Base-by-base conservation (phyloP, 1,140 invertebrate species). In the Procambarus virginalis region DNA sequence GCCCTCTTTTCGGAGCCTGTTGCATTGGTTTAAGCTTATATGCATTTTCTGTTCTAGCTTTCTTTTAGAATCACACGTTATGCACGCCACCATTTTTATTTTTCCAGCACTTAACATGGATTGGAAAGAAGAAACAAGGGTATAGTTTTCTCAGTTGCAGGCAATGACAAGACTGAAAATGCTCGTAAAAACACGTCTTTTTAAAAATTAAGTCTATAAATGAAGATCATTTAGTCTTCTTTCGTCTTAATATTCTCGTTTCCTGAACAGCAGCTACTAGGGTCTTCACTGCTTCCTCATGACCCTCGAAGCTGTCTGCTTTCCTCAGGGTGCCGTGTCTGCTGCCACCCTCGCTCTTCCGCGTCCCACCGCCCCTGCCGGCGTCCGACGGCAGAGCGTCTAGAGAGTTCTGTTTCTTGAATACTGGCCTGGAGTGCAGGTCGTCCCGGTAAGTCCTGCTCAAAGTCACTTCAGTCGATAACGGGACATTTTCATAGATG, bases 201-300 rank as follows among this genome's bases (percentile, higher is more conserved):
- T 73, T 55, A 34, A 48, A 84, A 75, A 22, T 64, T 75, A 84
- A 34, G 48, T 84, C 70, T 84, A 73, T 73, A 75, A 84, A 14
- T 68, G 82, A 76, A 22, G 70, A 88, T 89, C 85, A 92, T 87
- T 92, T 92, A 70, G 90, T 91, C 82, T 93, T 90, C 86, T 94
- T 93, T 81, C 93, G 89, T 86, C 93, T 94, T 92, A 94, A 93
- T 46, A 93, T 93, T 64, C 96, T 94, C 1, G 95, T 96, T 93
- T 96, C 96, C 91, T 96, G 96, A 0, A 96, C 96, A 34, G 96
- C 96, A 20, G 96, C 96, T 3, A 96, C 96, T 77, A 96, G 93
- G 6, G 96, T 96, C 81, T 96, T 94, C 5, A 96, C 96, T 6
- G 96, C 96, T 92, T 96, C 96, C 93, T 96, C 96, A 93, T 96